phyloP scores from a whole-genome alignment of 1,140 invertebrate species.

The Aleiodes sp. region DNA sequence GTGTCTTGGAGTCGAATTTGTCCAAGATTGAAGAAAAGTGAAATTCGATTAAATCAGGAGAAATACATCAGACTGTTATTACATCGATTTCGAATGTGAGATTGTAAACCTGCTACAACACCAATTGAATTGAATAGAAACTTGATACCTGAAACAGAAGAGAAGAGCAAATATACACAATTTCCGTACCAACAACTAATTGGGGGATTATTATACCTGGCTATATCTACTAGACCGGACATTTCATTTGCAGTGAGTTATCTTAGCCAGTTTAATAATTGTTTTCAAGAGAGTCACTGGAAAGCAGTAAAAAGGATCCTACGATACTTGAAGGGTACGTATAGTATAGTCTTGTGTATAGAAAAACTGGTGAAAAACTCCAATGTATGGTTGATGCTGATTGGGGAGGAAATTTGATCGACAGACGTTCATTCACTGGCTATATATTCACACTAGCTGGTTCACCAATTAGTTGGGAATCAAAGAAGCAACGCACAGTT shows the following conservation, averaged over 20 bases:
- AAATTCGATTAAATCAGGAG: constrained; percentile 22
- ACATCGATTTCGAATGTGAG: constrained; percentile 22
- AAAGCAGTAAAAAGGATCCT: background rate
- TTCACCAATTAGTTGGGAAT: background rate
- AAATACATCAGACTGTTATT: constrained; percentile 26
- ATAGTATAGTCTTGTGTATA: background rate
- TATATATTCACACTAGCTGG: background rate
- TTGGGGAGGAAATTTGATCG: background rate
- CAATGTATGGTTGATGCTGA: background rate
- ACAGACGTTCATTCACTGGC: constrained; percentile 14
- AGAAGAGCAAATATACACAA: background rate
- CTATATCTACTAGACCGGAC: constrained; percentile 48
- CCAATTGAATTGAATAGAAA: constrained; percentile 38
- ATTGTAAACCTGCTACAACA: constrained; percentile 41
- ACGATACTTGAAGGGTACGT: constrained; percentile 1
- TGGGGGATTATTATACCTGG: constrained; percentile 48
- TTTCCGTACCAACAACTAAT: constrained; percentile 43
- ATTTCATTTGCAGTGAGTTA: constrained; percentile 44
- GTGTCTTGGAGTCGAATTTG: constrained; percentile 23
- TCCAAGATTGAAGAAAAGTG: background rate
- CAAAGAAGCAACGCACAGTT: background rate
- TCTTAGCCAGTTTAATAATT: background rate
- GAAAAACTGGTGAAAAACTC: background rate
- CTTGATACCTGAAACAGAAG: background rate
- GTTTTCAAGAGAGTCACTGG: background rate